Conservation (phyloP, 2,888 invertebrate genomes). For the Caenorhabditis sp. region DNA sequence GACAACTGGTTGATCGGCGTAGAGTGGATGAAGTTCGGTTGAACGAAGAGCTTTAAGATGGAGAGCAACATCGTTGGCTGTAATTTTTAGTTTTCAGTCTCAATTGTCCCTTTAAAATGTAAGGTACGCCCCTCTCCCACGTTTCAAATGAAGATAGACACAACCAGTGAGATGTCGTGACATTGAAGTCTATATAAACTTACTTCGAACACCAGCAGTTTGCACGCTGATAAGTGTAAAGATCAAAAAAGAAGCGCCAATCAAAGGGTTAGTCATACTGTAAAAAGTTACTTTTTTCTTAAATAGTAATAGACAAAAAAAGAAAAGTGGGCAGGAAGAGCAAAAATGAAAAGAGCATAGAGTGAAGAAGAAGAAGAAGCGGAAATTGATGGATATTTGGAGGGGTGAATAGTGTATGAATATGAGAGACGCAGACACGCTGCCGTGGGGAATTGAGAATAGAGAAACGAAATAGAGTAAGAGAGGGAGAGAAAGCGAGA, state of each 20-base stretch:
- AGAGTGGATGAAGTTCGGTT: conserved; percentile 27
- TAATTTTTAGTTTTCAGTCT: too few relatives aligned
- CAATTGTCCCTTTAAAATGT: too few relatives aligned
- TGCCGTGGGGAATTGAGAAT: background rate
- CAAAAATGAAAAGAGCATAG: conserved; percentile 1
- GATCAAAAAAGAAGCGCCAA: conserved; percentile 7
- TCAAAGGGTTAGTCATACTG: conserved; percentile 30
- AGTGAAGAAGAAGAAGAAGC: conserved; percentile 8
- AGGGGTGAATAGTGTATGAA: background rate
- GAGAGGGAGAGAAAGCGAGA: conserved; percentile 6
- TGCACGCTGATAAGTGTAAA: background rate
- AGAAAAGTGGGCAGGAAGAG: background rate
- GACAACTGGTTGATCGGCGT: conserved; percentile 32
- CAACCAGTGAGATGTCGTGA: too few relatives aligned
- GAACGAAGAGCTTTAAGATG: conserved; percentile 21
- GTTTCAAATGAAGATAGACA: too few relatives aligned
- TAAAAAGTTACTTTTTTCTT: background rate
- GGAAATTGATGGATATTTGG: conserved; percentile 7
- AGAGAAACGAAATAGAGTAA: conserved; percentile 9
- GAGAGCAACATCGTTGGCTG: conserved; percentile 17
- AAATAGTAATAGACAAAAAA: background rate
- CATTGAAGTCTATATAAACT: too few relatives aligned
- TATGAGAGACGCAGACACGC: background rate
- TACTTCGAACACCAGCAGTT: conserved; percentile 16
- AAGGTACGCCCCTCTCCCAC: too few relatives aligned